A percentile compares a stretch with the other conserved stretches of the same genome.
phyloP scores from a whole-genome alignment of 2,113 vertebrate species.

The Globicephala melas region DNA sequence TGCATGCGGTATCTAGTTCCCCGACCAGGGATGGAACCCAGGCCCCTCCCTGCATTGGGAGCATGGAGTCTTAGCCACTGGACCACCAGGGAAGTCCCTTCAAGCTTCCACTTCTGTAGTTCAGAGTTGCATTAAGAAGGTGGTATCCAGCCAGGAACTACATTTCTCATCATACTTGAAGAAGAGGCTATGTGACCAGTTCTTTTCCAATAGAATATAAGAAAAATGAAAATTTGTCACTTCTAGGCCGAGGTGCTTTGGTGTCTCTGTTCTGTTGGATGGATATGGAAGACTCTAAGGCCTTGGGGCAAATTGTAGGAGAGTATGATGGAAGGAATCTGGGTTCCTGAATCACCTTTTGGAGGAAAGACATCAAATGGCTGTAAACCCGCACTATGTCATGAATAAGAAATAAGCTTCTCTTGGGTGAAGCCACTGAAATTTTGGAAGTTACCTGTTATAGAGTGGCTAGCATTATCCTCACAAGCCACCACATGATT shows the following conservation, averaged over 20 bases:
- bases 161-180: neutral
- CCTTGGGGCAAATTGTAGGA: neutral
- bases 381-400: neutral
- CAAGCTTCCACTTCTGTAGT: neutral
- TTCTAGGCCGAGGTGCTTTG: neutral
- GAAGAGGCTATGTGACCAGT: neutral
- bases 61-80: too few relatives aligned
- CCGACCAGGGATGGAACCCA: too few relatives aligned
- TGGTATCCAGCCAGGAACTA: neutral
- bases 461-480: neutral
- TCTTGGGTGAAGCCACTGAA: neutral
- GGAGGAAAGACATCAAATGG: neutral
- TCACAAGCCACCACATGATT: neutral
- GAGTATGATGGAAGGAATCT: neutral
- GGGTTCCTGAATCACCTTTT: neutral
- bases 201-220: neutral
- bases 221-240: neutral
- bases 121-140: neutral
- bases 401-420: neutral
- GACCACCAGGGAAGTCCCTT: neutral
- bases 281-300: neutral
- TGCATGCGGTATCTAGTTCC: too few relatives aligned
- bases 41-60: too few relatives aligned
- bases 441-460: neutral
- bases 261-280: neutral